Conservation (phyloP, 2,113 vertebrate species). For the Brevimyrus niger region DNA sequence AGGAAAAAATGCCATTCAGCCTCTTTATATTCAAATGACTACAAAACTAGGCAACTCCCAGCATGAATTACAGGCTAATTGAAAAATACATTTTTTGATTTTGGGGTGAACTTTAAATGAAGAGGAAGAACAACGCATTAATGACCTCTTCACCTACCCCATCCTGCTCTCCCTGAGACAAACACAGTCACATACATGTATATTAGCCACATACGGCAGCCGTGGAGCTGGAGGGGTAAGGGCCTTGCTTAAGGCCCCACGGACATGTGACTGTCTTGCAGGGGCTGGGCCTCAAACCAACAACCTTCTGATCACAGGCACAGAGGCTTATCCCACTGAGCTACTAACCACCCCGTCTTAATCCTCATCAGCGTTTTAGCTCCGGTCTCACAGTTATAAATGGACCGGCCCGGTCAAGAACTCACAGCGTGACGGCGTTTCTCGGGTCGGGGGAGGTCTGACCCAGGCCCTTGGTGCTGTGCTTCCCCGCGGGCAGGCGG, state of each 20-base stretch:
- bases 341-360: background rate
- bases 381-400: background rate
- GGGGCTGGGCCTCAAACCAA: background rate
- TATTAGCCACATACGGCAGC: background rate
- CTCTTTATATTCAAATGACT: background rate
- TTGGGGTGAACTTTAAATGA: background rate
- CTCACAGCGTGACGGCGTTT: constrained; percentile 63
- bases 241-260: background rate
- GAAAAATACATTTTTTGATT: background rate
- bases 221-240: background rate
- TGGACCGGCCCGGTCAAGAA: constrained; percentile 18
- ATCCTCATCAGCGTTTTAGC: background rate
- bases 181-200: background rate
- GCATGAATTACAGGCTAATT: background rate
- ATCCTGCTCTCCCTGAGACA: background rate
- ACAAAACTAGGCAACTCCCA: background rate
- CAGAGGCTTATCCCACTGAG: background rate
- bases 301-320: background rate
- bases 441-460: constrained; percentile 63
- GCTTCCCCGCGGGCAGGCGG: constrained; percentile 64
- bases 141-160: background rate
- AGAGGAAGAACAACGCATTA: background rate
- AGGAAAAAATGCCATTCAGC: background rate
- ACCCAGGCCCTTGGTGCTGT: constrained; percentile 84
- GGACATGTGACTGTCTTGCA: background rate